A percentile compares a stretch with the other conserved stretches of the same genome.
phyloP scores from a whole-genome alignment of 2,888 invertebrate genomes.

The Dynastes tityus region DNA sequence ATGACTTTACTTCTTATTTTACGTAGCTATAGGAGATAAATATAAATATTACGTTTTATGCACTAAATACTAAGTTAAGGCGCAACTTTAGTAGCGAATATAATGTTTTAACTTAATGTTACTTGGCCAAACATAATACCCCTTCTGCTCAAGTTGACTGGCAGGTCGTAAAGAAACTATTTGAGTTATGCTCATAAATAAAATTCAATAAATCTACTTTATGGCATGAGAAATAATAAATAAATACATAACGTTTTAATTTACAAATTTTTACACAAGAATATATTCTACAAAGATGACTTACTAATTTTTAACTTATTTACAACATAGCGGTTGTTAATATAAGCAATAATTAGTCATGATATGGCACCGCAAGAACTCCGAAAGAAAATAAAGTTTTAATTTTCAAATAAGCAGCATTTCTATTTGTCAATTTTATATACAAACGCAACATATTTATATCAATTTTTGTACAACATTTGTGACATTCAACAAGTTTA shows the following conservation, averaged over 20 bases:
- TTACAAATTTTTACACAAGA: neutral
- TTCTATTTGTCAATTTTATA: neutral
- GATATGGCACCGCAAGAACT: constrained; percentile 46
- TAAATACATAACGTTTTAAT: neutral
- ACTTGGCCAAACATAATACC: no score
- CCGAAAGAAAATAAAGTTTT: constrained; percentile 18
- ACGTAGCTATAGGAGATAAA: neutral
- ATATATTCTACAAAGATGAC: neutral
- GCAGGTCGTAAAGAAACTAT: no score
- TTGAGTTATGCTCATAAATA: no score
- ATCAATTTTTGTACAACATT: neutral
- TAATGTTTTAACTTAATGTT: no score
- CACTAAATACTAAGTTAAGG: neutral
- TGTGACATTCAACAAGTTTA: neutral
- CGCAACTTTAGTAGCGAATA: no score
- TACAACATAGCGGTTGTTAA: constrained; percentile 23
- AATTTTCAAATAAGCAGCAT: constrained; percentile 28
- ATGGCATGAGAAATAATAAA: neutral
- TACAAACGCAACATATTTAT: neutral
- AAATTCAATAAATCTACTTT: no score
- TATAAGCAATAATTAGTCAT: constrained; percentile 31
- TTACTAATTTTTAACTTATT: constrained; percentile 18
- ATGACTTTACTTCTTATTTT: constrained; percentile 26
- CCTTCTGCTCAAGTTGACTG: no score
- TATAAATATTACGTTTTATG: neutral